These are phyloP conservation scores for Rhagoletis zephyria DNA, from an alignment of 1,140 invertebrate species.

Conservation along the genomic window DNA sequence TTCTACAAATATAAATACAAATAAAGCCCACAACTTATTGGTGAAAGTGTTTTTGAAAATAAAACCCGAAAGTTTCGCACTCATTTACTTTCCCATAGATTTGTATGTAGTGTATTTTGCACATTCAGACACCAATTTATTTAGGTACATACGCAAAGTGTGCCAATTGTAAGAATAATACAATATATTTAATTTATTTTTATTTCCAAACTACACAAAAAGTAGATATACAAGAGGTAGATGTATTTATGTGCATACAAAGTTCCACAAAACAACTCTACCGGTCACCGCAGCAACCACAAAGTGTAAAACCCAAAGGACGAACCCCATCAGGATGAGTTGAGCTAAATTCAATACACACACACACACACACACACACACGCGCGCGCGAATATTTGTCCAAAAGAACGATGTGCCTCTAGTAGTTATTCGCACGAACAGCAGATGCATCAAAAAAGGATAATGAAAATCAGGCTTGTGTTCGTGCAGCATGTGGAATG, in stretches of 20 bases:
- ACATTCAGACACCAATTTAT: background rate
- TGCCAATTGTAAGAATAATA: slow-evolving; percentile 42
- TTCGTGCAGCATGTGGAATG: slow-evolving; percentile 13
- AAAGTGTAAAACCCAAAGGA: slow-evolving; percentile 48
- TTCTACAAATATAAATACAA: too few relatives aligned
- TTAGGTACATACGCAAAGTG: background rate
- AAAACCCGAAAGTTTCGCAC: background rate
- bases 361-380: background rate
- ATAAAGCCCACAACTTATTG: too few relatives aligned
- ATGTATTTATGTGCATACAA: too few relatives aligned
- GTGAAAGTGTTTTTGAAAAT: background rate
- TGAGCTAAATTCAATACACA: background rate
- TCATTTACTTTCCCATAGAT: background rate
- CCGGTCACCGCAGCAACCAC: slow-evolving; percentile 41
- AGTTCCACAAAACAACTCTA: slow-evolving; percentile 49
- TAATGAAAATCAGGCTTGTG: background rate
- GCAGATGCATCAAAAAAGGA: background rate
- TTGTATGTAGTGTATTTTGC: too few relatives aligned
- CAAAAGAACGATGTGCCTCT: background rate
- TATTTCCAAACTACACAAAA: too few relatives aligned
- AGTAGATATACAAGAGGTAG: too few relatives aligned
- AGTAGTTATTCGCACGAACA: background rate
- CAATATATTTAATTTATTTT: background rate
- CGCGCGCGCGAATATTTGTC: background rate
- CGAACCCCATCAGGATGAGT: slow-evolving; percentile 13